phyloP scores from a whole-genome alignment of 2,888 invertebrate genomes.

The Atrina japonica region DNA sequence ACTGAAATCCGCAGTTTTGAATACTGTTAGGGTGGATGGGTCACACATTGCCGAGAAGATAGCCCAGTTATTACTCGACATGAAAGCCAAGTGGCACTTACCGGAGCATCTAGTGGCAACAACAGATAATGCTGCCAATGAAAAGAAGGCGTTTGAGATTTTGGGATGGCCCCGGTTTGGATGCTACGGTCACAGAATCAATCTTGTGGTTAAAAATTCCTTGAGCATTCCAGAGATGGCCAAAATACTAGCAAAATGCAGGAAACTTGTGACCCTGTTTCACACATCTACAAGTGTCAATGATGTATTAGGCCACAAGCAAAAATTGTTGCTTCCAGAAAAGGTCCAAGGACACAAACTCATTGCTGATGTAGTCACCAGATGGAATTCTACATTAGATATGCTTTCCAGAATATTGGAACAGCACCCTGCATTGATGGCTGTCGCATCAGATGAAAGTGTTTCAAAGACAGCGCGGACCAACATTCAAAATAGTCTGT shows the following conservation, averaged over 20 bases:
- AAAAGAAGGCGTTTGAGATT: slow-evolving; percentile 19
- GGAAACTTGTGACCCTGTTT: slow-evolving; percentile 14
- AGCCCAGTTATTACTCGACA: neutral
- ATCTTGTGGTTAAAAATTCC: slow-evolving; percentile 30
- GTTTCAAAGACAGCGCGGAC: slow-evolving; percentile 1
- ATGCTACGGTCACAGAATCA: slow-evolving; percentile 33
- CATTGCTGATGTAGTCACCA: slow-evolving; percentile 5
- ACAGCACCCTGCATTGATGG: slow-evolving; percentile 15
- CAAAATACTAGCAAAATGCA: slow-evolving; percentile 8
- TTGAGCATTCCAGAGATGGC: slow-evolving; percentile 16
- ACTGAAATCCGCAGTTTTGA: slow-evolving; percentile 24
- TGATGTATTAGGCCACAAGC: slow-evolving; percentile 12
- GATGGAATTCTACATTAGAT: slow-evolving; percentile 16
- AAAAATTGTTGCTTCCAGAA: neutral
- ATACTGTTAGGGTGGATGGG: slow-evolving; percentile 18
- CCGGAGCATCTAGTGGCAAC: slow-evolving; percentile 13
- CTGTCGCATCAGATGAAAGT: slow-evolving; percentile 10
- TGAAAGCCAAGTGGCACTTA: slow-evolving; percentile 19
- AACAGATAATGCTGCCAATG: slow-evolving; percentile 33
- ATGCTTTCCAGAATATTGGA: slow-evolving; percentile 12
- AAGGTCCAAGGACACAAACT: slow-evolving; percentile 8
- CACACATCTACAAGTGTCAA: slow-evolving; percentile 22
- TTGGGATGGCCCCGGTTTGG: slow-evolving; percentile 28
- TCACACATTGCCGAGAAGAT: slow-evolving; percentile 32
- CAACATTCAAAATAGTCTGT: slow-evolving; percentile 4